Conservation (phyloP, 2,113 vertebrate species). For the Paedocypris sp. region DNA sequence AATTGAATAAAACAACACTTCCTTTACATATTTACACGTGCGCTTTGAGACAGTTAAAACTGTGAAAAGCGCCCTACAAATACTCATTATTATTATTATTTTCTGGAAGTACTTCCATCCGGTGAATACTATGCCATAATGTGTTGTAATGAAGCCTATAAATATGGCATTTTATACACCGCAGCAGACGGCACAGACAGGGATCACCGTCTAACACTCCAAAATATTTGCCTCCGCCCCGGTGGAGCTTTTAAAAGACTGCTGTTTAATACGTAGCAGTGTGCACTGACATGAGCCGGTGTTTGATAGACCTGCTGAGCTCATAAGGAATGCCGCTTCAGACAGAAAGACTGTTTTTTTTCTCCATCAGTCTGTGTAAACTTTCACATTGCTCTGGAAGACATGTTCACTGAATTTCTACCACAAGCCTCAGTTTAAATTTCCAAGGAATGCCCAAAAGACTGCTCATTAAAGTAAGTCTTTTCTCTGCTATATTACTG, state of each 20-base stretch:
- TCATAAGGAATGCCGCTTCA: slow-evolving; percentile 41
- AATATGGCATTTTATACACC: too few relatives aligned
- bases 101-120: too few relatives aligned
- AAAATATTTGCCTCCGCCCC: too few relatives aligned
- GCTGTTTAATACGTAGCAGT: background rate
- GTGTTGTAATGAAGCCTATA: too few relatives aligned
- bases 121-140: too few relatives aligned
- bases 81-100: too few relatives aligned
- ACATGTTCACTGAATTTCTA: background rate
- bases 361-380: slow-evolving; percentile 45
- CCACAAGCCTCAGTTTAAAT: background rate
- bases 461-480: background rate
- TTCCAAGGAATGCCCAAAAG: background rate
- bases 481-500: background rate
- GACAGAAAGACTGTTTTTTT: slow-evolving; percentile 27
- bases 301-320: slow-evolving; percentile 23
- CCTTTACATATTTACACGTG: too few relatives aligned
- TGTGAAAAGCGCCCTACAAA: too few relatives aligned
- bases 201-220: too few relatives aligned
- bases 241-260: background rate
- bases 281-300: background rate
- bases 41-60: too few relatives aligned
- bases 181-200: too few relatives aligned
- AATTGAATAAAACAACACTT: too few relatives aligned
- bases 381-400: slow-evolving; percentile 45